Evolutionary conservation across 2,113 vertebrate species (phyloP).

Genomic region (Picathartes gymnocephalus): DNA sequence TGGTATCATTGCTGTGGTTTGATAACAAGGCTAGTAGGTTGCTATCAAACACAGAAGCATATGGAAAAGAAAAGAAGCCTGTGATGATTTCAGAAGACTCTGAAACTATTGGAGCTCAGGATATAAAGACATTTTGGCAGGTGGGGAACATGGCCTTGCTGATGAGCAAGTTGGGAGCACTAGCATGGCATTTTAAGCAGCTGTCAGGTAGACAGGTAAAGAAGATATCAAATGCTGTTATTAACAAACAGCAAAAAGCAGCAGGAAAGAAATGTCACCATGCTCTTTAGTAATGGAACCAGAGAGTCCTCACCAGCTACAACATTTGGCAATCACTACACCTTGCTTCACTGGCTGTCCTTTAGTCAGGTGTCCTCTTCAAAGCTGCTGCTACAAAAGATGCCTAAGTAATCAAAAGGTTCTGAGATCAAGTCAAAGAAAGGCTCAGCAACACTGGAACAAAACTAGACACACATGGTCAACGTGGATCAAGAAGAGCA

Average conservation of each 20-base stretch:
- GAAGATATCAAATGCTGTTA: neutral
- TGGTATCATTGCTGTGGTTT: neutral
- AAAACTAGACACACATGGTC: rapidly evolving
- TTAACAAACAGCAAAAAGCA: neutral
- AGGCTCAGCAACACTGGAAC: neutral
- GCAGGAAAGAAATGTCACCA: neutral
- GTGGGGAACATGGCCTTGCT: neutral
- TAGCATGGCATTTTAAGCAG: neutral
- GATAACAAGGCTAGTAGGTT: neutral
- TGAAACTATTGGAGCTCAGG: neutral
- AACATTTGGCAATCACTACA: neutral
- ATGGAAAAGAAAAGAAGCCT: neutral
- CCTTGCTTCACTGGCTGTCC: neutral
- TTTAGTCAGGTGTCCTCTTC: neutral
- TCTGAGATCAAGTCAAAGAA: neutral
- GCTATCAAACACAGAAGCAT: neutral
- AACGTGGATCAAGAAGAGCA: neutral
- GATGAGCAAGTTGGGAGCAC: neutral
- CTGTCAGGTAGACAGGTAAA: neutral
- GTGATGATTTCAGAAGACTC: neutral
- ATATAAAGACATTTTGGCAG: neutral
- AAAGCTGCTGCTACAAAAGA: neutral
- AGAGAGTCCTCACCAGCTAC: neutral
- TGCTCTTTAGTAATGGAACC: neutral
- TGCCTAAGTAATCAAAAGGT: neutral